phyloP scores from a whole-genome alignment of 2,888 invertebrate genomes.

The Meghimatium bilineatum region DNA sequence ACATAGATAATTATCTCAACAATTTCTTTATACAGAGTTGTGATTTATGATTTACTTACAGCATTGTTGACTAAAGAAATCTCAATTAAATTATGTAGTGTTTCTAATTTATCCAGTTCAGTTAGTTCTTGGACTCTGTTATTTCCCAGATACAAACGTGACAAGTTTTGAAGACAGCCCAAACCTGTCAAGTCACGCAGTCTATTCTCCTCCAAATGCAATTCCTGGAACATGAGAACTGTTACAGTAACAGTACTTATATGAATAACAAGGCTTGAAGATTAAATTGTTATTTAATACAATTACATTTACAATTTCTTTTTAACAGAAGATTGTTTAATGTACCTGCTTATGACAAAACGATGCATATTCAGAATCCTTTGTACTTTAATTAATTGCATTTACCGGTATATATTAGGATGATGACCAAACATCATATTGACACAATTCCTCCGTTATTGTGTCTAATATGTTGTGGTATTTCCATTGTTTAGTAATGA shows the following conservation, averaged over 20 bases:
- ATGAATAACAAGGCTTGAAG: not conserved
- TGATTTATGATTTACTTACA: constrained; percentile 61
- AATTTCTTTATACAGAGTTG: not conserved
- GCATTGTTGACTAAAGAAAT: constrained; percentile 76
- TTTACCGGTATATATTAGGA: no score
- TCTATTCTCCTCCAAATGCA: constrained; percentile 77
- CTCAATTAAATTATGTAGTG: constrained; percentile 71
- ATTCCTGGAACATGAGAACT: constrained; percentile 58
- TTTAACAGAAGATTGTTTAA: no score
- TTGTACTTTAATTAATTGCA: no score
- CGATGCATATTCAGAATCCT: no score
- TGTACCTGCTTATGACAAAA: no score
- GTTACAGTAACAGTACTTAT: not conserved
- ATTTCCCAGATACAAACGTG: constrained; percentile 76
- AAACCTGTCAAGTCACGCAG: constrained; percentile 73
- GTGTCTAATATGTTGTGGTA: no score
- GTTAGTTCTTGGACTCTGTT: constrained; percentile 76
- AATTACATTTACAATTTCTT: no score
- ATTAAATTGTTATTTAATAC: no score
- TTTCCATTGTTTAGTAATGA: no score
- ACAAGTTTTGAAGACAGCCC: constrained; percentile 70
- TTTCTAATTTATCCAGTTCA: constrained; percentile 75
- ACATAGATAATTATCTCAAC: not conserved
- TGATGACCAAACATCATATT: no score
- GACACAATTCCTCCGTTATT: no score